Evolutionary conservation across 2,888 invertebrate species (phyloP).

Genomic region (Aphidius colemani): DNA sequence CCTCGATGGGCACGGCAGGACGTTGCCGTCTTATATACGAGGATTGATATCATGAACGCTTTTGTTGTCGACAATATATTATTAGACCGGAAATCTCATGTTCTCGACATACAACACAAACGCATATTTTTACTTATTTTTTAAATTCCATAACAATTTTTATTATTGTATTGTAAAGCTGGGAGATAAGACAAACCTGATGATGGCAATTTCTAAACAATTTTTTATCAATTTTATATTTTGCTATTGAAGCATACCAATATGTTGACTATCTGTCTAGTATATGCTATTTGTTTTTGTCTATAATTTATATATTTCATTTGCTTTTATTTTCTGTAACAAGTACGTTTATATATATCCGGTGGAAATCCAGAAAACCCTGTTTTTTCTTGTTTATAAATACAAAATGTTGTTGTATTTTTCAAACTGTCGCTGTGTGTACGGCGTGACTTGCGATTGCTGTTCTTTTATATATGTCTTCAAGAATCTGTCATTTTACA

Average conservation of each 20-base stretch:
- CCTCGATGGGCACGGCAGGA: constrained; percentile 37
- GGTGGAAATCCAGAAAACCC: constrained; percentile 28
- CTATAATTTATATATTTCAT: too few species aligned
- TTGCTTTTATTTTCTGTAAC: background rate
- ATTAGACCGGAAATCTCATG: too few species aligned
- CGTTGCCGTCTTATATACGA: constrained; percentile 31
- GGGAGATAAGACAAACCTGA: background rate
- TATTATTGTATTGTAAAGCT: too few species aligned
- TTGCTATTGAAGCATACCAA: too few species aligned
- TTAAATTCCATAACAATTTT: background rate
- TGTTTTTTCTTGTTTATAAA: constrained; percentile 22
- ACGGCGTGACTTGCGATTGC: constrained; percentile 4
- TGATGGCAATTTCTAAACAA: background rate
- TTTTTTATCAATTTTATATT: too few species aligned
- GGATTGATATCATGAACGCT: constrained; percentile 44
- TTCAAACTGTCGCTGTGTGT: constrained; percentile 14
- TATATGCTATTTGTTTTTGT: too few species aligned
- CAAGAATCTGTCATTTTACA: constrained; percentile 1
- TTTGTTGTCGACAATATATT: constrained; percentile 32
- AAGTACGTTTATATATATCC: constrained; percentile 3
- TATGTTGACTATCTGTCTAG: too few species aligned
- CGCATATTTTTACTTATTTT: background rate
- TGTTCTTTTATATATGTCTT: constrained; percentile 5
- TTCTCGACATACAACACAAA: background rate
- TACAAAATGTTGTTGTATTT: constrained; percentile 24